Conservation (phyloP, 2,113 vertebrate species). For the Nannospalax galili region DNA sequence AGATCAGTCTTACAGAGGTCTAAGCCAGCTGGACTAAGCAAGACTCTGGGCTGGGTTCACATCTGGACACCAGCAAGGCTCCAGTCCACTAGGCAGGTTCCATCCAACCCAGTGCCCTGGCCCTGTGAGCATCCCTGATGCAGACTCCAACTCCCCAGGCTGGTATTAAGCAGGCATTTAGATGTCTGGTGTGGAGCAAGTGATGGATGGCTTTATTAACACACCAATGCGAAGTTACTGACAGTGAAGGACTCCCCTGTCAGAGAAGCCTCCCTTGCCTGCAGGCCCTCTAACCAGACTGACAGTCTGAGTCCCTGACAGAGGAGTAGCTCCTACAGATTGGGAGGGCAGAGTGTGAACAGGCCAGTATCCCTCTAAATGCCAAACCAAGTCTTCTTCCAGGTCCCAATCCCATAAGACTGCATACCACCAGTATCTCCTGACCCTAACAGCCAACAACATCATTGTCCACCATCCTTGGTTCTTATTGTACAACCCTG, state of each 20-base stretch:
- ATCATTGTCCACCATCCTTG: neutral
- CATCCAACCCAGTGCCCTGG: conserved; percentile 71
- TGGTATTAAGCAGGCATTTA: conserved; percentile 84
- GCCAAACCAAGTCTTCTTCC: neutral
- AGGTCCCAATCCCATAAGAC: neutral
- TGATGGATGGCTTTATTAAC: conserved; percentile 89
- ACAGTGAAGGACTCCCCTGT: conserved; percentile 79
- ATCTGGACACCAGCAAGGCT: neutral
- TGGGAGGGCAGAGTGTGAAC: neutral
- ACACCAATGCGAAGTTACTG: conserved; percentile 78
- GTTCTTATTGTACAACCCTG: neutral
- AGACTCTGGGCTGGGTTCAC: neutral
- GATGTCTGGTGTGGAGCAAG: conserved; percentile 84
- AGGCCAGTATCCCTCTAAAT: neutral
- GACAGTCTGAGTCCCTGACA: conserved; percentile 63
- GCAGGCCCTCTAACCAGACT: conserved; percentile 56
- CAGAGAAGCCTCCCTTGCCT: conserved; percentile 73
- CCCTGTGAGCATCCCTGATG: conserved; percentile 73
- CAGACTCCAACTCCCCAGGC: conserved; percentile 69
- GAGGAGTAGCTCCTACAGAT: conserved; percentile 35
- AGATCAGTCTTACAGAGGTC: conserved; percentile 74
- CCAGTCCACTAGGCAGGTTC: conserved; percentile 22
- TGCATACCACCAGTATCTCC: neutral
- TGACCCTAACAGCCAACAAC: neutral
- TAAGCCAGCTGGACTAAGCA: conserved; percentile 70